These are phyloP conservation scores for Ectropis grisescens DNA, from an alignment of 1,140 invertebrate species.

Conservation along the genomic window DNA sequence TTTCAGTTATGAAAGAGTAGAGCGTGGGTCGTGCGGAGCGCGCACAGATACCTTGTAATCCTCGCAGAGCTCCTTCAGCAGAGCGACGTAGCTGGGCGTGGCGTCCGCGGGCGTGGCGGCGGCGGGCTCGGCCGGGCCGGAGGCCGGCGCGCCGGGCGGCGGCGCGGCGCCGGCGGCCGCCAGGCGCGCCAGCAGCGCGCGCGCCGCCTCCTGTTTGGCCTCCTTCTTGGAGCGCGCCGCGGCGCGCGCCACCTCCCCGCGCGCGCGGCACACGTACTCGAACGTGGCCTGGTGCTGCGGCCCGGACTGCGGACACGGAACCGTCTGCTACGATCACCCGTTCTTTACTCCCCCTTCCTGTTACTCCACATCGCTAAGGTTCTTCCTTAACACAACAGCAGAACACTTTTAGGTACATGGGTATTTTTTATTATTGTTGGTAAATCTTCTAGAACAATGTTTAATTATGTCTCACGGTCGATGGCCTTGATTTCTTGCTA, in stretches of 20 bases:
- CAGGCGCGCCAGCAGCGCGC: constrained; percentile 25
- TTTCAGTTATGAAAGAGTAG: too few relatives aligned
- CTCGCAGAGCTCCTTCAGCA: constrained; percentile 45
- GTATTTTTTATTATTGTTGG: too few relatives aligned
- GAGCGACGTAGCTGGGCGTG: constrained; percentile 29
- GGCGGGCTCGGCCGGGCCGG: constrained; percentile 3
- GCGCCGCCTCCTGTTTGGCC: constrained; percentile 49
- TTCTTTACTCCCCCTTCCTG: too few relatives aligned
- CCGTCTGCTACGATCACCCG: too few relatives aligned
- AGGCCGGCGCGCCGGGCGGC: constrained; percentile 23
- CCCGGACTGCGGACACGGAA: constrained; percentile 25
- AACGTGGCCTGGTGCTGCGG: constrained; percentile 42
- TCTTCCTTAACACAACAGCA: too few relatives aligned
- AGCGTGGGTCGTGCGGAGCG: too few relatives aligned
- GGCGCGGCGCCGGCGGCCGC: constrained; percentile 20
- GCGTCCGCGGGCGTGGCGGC: constrained; percentile 19
- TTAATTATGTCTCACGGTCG: too few relatives aligned
- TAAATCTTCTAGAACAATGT: too few relatives aligned
- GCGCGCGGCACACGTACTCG: constrained; percentile 39
- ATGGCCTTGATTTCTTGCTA: too few relatives aligned
- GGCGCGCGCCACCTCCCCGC: constrained; percentile 25
- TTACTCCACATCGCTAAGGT: too few relatives aligned
- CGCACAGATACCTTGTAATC: constrained; percentile 33
- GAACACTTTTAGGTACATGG: too few relatives aligned
- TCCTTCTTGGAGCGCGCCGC: constrained; percentile 51